Evolutionary conservation across 2,888 invertebrate genomes (phyloP), one percentile per base, ranked within the genome.

Genomic region (Schizaphis graminum): DNA sequence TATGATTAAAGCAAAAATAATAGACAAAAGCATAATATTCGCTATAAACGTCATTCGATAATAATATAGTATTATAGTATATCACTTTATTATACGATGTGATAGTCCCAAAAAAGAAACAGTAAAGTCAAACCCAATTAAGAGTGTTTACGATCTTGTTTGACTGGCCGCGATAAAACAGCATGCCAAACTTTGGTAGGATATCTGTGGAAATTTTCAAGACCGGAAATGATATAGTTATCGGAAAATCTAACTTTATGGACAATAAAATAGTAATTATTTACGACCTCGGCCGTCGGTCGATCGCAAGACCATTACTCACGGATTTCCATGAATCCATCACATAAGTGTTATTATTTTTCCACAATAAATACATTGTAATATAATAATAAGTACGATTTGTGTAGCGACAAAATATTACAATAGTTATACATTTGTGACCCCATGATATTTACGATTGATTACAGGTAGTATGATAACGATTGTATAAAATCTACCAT

Each of bases 61-160:
- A 77, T 77, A 77, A 77, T 77, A 35, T 21, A 77, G 13, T 61
- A 77, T 77, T n/a, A 35, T 35, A 77, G 21, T 21, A 7, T 35
- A 77, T 77, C n/a, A 77, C 77, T 77, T 21, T 21, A 35, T 77
- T 77, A 35, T 35, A 35, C 35, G 21, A 35, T 35, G 16, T 77
- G 16, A 35, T 77, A 35, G 35, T 77, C 7, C 35, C 21, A 4
- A 77, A 77, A 77, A 77, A n/a, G 35, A 77, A 77, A 35, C 77
- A 77, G 49, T 57, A 57, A 57, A 89, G 57, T 89, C 44, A 28
- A 57, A 89, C 89, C 57, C 41, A 89, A 89, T 89, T 89, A 89
- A 89, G 57, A 57, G 89, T 41, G 57, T 89, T 89, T 57, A 89
- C 41, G 89, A 89, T 89, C 89, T 41, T 10, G 10, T 57, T 41